phyloP scores from a whole-genome alignment of 2,888 invertebrate genomes.

The Pseudanteris insignis region DNA sequence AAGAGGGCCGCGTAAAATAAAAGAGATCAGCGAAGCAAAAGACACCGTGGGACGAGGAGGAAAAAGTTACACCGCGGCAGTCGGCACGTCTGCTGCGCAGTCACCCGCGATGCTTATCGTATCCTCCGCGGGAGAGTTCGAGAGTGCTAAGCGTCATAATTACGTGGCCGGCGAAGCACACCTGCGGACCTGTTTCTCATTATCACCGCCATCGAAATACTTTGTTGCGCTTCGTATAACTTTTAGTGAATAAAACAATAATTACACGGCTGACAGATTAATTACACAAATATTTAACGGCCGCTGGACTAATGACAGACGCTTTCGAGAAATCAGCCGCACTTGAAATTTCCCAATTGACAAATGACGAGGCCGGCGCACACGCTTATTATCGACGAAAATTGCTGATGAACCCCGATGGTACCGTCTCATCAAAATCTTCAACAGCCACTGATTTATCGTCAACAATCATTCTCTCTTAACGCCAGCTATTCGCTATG shows the following conservation, averaged over 20 bases:
- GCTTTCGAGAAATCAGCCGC: slow-evolving; percentile 32
- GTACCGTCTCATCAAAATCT: too few relatives aligned
- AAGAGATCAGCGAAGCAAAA: too few relatives aligned
- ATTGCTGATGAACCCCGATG: too few relatives aligned
- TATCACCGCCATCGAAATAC: slow-evolving; percentile 37
- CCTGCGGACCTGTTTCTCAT: slow-evolving; percentile 39
- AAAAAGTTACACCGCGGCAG: slow-evolving; percentile 3
- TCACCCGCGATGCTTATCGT: slow-evolving; percentile 38
- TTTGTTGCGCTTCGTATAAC: slow-evolving; percentile 34
- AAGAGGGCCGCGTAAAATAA: neutral
- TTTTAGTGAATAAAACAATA: slow-evolving; percentile 41
- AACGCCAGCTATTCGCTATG: too few relatives aligned
- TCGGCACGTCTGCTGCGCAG: slow-evolving; percentile 24
- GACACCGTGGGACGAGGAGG: neutral
- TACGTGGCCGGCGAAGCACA: slow-evolving; percentile 36
- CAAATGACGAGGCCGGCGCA: too few relatives aligned
- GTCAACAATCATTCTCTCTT: too few relatives aligned
- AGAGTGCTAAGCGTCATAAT: slow-evolving; percentile 42
- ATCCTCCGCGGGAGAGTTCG: slow-evolving; percentile 34
- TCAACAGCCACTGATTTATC: too few relatives aligned
- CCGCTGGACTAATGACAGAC: slow-evolving; percentile 26
- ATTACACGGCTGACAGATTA: slow-evolving; percentile 43
- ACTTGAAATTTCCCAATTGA: too few relatives aligned
- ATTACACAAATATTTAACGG: slow-evolving; percentile 42
- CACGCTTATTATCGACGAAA: slow-evolving; percentile 1